These are phyloP conservation scores for Champsocephalus gunnari DNA, from an alignment of 2,797 vertebrate species.

Conservation along the genomic window DNA sequence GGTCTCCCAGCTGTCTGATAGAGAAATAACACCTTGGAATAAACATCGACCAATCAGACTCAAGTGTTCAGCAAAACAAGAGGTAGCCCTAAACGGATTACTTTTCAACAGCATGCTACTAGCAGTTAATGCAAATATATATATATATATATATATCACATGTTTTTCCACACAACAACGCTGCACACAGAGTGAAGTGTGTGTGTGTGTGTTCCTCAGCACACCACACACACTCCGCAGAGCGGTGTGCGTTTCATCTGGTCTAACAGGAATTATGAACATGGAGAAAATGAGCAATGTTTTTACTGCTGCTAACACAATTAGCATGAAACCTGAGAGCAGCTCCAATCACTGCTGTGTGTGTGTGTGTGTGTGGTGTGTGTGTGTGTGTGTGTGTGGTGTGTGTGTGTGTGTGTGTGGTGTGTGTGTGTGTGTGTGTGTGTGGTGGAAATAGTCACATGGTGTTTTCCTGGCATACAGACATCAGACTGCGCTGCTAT, in stretches of 20 bases:
- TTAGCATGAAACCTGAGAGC: slow-evolving; percentile 64
- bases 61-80: too few relatives aligned
- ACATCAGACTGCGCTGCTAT: not conserved
- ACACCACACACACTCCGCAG: too few relatives aligned
- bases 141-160: too few relatives aligned
- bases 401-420: not conserved
- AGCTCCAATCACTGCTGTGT: slow-evolving; percentile 45
- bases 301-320: slow-evolving; percentile 60
- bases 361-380: slow-evolving; percentile 17
- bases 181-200: too few relatives aligned
- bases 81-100: too few relatives aligned
- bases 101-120: too few relatives aligned
- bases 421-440: not conserved
- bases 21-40: too few relatives aligned
- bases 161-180: too few relatives aligned
- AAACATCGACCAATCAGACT: too few relatives aligned
- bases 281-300: slow-evolving; percentile 56
- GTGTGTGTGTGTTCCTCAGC: too few relatives aligned
- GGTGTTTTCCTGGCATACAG: not conserved
- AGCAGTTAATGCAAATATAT: too few relatives aligned
- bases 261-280: slow-evolving; percentile 16
- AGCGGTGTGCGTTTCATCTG: not conserved
- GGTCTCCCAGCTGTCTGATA: too few relatives aligned
- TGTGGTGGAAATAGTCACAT: not conserved
- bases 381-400: not conserved